Evolutionary conservation across 92 coral and sea anemone species (phyloP).

Genomic region (Virgularia gustaviana): DNA sequence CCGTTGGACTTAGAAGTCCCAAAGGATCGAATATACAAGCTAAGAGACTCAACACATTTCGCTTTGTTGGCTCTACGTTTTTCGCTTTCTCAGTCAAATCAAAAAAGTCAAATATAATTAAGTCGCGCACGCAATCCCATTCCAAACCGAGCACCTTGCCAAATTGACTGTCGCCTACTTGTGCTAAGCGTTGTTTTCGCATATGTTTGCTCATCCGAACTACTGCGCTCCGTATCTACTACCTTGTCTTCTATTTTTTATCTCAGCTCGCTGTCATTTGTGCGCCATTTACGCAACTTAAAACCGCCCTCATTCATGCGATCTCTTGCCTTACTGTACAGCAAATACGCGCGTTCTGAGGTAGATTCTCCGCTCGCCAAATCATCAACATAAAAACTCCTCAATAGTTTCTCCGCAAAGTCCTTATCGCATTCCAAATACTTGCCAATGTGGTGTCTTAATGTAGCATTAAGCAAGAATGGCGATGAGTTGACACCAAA

Average conservation of each 20-base stretch:
- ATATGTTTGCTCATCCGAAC: conserved; percentile 13
- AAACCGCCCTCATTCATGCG: conserved; percentile 23
- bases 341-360: not conserved
- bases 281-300: conserved; percentile 25
- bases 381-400: conserved; percentile 55
- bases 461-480: conserved; percentile 56
- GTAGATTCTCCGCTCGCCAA: conserved; percentile 10
- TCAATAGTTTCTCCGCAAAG: conserved; percentile 48
- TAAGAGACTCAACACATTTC: not conserved
- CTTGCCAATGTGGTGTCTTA: conserved; percentile 54
- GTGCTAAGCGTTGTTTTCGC: conserved; percentile 35
- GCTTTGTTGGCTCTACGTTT: not conserved
- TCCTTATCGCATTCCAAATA: conserved; percentile 41
- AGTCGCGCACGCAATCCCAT: not conserved
- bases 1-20: not conserved
- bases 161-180: too few relatives aligned
- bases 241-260: too few relatives aligned
- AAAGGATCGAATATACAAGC: not conserved
- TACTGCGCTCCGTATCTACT: not conserved
- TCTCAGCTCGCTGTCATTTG: conserved; percentile 23
- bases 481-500: conserved; percentile 62
- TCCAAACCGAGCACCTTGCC: not conserved
- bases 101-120: not conserved
- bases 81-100: not conserved
- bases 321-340: conserved; percentile 5